Conservation (phyloP, 2,113 vertebrate genomes). For the Chaenogobius annularis region DNA sequence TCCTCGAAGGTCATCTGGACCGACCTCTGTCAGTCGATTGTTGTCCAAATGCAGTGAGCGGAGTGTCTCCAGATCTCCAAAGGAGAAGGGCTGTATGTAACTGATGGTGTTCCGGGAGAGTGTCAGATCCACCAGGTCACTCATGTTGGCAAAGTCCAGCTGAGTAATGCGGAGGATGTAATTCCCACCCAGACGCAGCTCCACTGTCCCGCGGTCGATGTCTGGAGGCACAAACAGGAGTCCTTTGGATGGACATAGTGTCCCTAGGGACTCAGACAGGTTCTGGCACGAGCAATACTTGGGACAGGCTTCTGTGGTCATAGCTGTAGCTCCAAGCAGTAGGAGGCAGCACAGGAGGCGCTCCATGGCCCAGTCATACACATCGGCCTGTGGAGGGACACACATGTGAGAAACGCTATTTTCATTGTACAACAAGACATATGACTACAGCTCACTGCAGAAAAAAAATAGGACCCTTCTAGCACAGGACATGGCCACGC, state of each 20-base stretch:
- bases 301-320: conserved; percentile 85
- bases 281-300: conserved; percentile 96
- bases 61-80: conserved; percentile 89
- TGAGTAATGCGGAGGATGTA: conserved; percentile 89
- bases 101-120: conserved; percentile 92
- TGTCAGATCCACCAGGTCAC: conserved; percentile 91
- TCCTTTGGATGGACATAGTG: conserved; percentile 91
- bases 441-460: background rate
- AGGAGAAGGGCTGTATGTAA: conserved; percentile 92
- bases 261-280: conserved; percentile 92
- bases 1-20: conserved; percentile 86
- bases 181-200: conserved; percentile 92
- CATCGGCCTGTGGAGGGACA: conserved; percentile 68
- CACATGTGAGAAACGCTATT: background rate
- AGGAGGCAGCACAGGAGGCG: conserved; percentile 85
- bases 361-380: conserved; percentile 89
- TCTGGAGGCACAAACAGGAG: conserved; percentile 90
- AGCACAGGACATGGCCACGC: too few relatives aligned
- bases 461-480: too few relatives aligned
- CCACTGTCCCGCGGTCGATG: conserved; percentile 90
- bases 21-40: conserved; percentile 86
- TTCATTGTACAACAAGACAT: background rate
- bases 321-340: conserved; percentile 86
- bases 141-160: conserved; percentile 96
- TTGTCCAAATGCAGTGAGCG: conserved; percentile 91